Conservation (phyloP, 1,140 invertebrate species). For the Leucophenga varia region DNA sequence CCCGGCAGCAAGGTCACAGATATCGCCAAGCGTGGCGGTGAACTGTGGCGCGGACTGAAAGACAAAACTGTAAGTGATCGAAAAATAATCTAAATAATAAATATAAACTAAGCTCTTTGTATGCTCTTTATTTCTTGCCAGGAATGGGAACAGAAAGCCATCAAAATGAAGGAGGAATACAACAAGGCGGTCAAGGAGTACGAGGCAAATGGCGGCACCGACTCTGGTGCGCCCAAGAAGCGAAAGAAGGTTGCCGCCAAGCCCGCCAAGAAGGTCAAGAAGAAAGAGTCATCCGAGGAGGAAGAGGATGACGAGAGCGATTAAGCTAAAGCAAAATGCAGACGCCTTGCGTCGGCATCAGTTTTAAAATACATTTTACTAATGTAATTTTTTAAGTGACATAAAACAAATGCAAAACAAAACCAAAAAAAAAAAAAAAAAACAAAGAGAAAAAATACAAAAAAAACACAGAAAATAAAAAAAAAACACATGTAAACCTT, state of each 20-base stretch:
- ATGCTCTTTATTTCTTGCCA: slow-evolving; percentile 43
- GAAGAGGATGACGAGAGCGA: slow-evolving; percentile 55
- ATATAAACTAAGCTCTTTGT: no score
- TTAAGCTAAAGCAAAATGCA: slow-evolving; percentile 32
- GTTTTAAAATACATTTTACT: slow-evolving; percentile 54
- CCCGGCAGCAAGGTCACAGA: slow-evolving; percentile 81
- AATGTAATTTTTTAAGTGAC: slow-evolving; percentile 54
- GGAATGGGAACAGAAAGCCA: slow-evolving; percentile 89
- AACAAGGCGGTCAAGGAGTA: slow-evolving; percentile 85
- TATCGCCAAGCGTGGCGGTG: slow-evolving; percentile 82
- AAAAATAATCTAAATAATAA: no score
- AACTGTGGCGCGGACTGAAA: slow-evolving; percentile 73
- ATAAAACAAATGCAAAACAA: slow-evolving; percentile 28
- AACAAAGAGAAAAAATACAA: slow-evolving; percentile 6
- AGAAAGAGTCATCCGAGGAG: slow-evolving; percentile 53
- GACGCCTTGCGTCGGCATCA: slow-evolving; percentile 39
- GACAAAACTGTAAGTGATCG: slow-evolving; percentile 43
- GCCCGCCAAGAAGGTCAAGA: slow-evolving; percentile 58
- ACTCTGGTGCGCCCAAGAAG: slow-evolving; percentile 58
- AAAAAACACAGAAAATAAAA: slow-evolving; percentile 19
- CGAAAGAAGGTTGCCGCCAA: slow-evolving; percentile 58
- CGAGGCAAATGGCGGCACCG: slow-evolving; percentile 69
- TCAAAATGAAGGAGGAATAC: slow-evolving; percentile 84
- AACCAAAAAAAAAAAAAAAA: slow-evolving; percentile 13
- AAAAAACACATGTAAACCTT: slow-evolving; percentile 35